phyloP scores from a whole-genome alignment of 2,888 invertebrate species.

The Acleris cristana region DNA sequence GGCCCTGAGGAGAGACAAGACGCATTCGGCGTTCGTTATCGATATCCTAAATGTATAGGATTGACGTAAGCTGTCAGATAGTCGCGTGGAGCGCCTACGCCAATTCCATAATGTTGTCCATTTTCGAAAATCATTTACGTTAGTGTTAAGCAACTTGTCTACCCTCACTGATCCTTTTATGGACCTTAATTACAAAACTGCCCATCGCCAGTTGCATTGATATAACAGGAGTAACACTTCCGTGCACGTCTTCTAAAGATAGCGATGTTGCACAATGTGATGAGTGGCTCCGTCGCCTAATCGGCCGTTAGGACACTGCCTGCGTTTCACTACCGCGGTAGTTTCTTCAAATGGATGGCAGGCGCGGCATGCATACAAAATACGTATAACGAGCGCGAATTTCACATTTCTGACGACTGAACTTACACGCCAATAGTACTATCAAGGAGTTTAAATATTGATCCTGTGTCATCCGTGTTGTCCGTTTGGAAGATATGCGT shows the following conservation, averaged over 20 bases:
- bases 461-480: no score
- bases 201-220: slow-evolving; percentile 15
- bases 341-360: slow-evolving; percentile 48
- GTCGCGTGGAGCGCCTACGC: no score
- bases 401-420: slow-evolving; percentile 53
- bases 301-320: slow-evolving; percentile 57
- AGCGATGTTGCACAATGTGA: slow-evolving; percentile 56
- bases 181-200: slow-evolving; percentile 1
- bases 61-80: no score
- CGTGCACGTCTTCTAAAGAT: slow-evolving; percentile 42
- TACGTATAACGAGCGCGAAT: slow-evolving; percentile 53
- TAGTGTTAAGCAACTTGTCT: no score
- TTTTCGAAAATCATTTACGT: no score
- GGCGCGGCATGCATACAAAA: slow-evolving; percentile 63
- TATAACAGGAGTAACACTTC: slow-evolving; percentile 33
- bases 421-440: background rate
- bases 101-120: no score
- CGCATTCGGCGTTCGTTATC: no score
- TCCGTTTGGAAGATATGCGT: no score
- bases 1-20: background rate
- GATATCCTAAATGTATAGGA: no score
- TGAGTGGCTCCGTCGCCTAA: slow-evolving; percentile 39
- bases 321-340: slow-evolving; percentile 62
- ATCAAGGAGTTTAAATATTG: no score
- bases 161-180: background rate